Conservation (phyloP, 2,113 vertebrate genomes). For the Rhombomys opimus region DNA sequence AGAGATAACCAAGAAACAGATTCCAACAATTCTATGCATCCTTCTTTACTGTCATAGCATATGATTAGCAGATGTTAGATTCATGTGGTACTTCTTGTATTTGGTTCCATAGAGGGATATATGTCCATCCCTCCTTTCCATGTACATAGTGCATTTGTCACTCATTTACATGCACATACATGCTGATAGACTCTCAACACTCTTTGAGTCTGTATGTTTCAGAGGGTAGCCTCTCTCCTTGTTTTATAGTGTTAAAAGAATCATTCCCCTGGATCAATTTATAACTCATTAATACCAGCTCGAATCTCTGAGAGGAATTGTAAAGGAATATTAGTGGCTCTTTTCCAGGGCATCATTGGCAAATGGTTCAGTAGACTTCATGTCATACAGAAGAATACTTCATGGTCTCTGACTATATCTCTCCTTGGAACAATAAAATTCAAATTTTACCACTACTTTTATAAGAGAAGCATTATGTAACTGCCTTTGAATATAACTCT, state of each 20-base stretch:
- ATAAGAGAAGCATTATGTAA: neutral
- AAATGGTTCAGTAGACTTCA: neutral
- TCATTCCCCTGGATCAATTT: neutral
- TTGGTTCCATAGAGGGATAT: neutral
- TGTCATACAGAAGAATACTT: neutral
- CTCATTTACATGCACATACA: neutral
- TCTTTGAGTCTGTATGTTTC: neutral
- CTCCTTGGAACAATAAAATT: neutral
- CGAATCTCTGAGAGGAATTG: neutral
- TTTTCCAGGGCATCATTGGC: neutral
- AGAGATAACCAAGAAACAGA: neutral
- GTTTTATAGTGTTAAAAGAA: slow-evolving; percentile 2
- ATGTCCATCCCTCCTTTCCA: neutral
- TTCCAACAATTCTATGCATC: neutral
- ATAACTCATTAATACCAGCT: neutral
- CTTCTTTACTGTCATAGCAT: neutral
- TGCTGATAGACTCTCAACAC: neutral
- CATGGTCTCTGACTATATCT: neutral
- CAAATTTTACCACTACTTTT: neutral
- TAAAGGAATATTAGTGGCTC: neutral
- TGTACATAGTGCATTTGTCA: no score
- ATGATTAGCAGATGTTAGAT: neutral
- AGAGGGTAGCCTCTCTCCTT: neutral
- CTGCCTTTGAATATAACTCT: neutral
- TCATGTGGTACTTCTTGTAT: neutral